phyloP scores from a whole-genome alignment of 2,113 vertebrate species.

The Lagopus muta region DNA sequence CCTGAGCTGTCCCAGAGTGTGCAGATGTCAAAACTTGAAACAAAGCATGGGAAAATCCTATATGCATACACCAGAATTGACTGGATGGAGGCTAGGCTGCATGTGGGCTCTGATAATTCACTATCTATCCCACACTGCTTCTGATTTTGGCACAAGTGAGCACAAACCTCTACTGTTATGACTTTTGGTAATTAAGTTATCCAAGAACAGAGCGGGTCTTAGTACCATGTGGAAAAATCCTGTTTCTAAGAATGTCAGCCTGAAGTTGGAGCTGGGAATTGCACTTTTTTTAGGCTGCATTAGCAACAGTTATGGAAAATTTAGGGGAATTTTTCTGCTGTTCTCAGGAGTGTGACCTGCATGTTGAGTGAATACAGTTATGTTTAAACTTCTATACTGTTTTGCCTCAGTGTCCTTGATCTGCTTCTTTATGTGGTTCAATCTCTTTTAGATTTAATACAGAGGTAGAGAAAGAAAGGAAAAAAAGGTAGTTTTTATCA shows the following conservation, averaged over 20 bases:
- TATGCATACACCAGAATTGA: neutral
- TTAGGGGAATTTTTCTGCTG: neutral
- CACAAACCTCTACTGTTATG: neutral
- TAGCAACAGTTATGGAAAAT: neutral
- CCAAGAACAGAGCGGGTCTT: neutral
- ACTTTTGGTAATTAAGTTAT: neutral
- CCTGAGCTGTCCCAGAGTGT: neutral
- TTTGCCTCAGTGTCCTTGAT: neutral
- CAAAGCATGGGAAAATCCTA: fast-evolving
- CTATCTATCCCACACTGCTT: neutral
- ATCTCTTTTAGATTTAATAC: neutral
- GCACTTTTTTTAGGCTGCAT: neutral
- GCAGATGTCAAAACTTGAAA: neutral
- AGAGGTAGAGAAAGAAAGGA: neutral
- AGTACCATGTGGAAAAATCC: neutral
- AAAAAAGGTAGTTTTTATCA: neutral
- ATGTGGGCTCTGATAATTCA: too few species aligned
- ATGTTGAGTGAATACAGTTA: neutral
- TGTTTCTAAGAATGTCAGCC: neutral
- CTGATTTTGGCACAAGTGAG: neutral
- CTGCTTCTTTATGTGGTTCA: neutral
- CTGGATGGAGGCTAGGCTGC: neutral
- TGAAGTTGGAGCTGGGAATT: neutral
- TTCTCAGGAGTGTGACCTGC: neutral
- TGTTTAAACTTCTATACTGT: neutral